Percentiles rank a stretch among this genome's conserved stretches.
phyloP scores from a whole-genome alignment of 2,113 vertebrate genomes.

The Puffinus mauretanicus region DNA sequence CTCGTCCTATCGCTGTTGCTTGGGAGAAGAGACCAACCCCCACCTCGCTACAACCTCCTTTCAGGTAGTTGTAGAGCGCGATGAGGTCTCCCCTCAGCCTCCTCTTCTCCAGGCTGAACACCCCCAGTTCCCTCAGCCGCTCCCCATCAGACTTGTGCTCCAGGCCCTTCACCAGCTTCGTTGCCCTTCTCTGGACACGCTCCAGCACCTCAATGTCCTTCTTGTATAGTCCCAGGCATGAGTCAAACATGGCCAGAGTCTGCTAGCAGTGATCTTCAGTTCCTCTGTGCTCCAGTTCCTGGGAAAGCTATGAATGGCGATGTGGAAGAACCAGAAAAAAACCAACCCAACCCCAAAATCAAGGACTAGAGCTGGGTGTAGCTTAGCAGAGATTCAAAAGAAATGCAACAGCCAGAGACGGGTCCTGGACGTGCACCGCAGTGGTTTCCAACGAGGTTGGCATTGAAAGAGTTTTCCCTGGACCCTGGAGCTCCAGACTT shows the following conservation, averaged over 20 bases:
- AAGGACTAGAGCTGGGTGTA: background rate
- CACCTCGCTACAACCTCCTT: no score
- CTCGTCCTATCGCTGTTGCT: no score
- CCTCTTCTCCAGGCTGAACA: no score
- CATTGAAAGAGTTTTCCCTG: background rate
- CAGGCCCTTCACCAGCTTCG: no score
- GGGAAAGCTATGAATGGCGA: background rate
- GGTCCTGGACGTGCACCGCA: background rate
- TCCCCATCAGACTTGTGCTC: no score
- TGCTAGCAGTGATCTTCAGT: rapidly evolving
- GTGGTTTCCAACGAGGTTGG: rapidly evolving
- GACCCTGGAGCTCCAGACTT: background rate
- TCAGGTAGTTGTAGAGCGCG: no score
- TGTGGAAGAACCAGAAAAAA: background rate
- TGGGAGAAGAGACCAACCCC: no score
- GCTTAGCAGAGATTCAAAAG: background rate
- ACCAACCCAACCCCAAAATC: background rate
- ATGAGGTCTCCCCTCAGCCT: no score
- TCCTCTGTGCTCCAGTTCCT: background rate
- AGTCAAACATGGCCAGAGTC: background rate
- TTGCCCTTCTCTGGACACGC: no score
- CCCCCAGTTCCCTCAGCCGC: no score
- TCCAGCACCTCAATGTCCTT: no score
- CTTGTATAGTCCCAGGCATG: background rate
- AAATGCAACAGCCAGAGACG: background rate